phyloP scores from a whole-genome alignment of 2,797 vertebrate genomes.

The Rhinichthys osculus region DNA sequence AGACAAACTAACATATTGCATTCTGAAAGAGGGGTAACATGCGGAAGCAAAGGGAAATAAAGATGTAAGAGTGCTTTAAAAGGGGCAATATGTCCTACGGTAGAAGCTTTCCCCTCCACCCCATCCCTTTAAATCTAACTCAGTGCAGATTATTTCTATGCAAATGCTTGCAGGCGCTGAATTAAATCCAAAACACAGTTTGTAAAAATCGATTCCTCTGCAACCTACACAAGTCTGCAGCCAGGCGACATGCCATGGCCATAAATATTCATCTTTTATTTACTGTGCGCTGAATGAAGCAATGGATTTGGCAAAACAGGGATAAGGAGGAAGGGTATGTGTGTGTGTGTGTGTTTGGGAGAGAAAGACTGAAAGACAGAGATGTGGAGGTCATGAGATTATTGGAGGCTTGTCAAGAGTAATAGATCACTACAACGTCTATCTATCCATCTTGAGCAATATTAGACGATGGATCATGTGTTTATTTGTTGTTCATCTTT shows the following conservation, averaged over 20 bases:
- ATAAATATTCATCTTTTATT: constrained; percentile 85
- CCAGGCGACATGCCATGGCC: constrained; percentile 69
- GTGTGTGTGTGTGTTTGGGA: background rate
- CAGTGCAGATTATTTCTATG: constrained; percentile 87
- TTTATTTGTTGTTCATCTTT: background rate
- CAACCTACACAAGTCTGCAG: constrained; percentile 63
- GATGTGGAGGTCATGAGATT: constrained; percentile 38
- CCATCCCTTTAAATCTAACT: constrained; percentile 80
- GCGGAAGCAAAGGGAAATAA: constrained; percentile 12
- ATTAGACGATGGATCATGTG: background rate
- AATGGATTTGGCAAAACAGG: constrained; percentile 77
- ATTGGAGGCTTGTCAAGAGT: constrained; percentile 43
- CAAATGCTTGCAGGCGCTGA: constrained; percentile 77
- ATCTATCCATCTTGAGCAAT: constrained; percentile 5
- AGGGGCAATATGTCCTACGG: constrained; percentile 69
- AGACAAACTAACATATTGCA: constrained; percentile 5
- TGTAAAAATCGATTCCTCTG: constrained; percentile 86
- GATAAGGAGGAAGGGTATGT: constrained; percentile 39
- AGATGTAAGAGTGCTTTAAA: constrained; percentile 47
- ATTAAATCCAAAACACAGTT: constrained; percentile 85
- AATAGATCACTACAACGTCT: constrained; percentile 29
- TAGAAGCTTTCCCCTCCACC: constrained; percentile 68
- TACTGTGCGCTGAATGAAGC: constrained; percentile 74
- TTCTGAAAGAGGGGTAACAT: background rate
- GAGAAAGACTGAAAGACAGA: constrained; percentile 21